Evolutionary conservation across 2,888 invertebrate genomes (phyloP).

Genomic region (Cremastobaeus sp.): DNA sequence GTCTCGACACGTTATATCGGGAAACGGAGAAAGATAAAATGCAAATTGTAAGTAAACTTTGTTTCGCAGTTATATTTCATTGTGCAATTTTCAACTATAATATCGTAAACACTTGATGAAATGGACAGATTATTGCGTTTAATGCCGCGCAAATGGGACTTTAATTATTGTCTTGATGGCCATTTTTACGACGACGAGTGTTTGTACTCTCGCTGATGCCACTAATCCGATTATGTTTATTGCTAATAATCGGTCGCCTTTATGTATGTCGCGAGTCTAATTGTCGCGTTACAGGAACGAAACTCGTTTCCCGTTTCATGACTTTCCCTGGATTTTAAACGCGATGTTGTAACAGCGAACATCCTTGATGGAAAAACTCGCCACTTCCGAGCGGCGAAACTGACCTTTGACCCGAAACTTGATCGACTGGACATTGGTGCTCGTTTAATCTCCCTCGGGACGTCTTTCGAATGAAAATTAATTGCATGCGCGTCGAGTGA

Average conservation of each 20-base stretch:
- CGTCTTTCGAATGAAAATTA: conserved; percentile 15
- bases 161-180: conserved; percentile 13
- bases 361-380: too few relatives aligned
- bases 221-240: conserved; percentile 11
- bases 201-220: not conserved
- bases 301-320: too few relatives aligned
- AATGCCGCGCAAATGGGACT: conserved; percentile 13
- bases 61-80: conserved; percentile 8
- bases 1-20: not conserved
- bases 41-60: conserved; percentile 9
- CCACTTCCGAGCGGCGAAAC: too few relatives aligned
- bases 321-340: too few relatives aligned
- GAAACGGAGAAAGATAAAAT: conserved; percentile 7
- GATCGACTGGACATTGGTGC: too few relatives aligned
- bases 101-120: conserved; percentile 6
- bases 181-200: conserved; percentile 3
- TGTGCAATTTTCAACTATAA: conserved; percentile 7
- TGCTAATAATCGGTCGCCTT: conserved; percentile 15
- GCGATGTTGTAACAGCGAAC: too few relatives aligned
- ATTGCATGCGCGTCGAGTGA: conserved; percentile 29
- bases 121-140: conserved; percentile 4
- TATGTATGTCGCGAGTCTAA: too few relatives aligned
- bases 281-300: too few relatives aligned
- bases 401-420: too few relatives aligned
- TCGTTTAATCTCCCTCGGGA: conserved; percentile 52